These are phyloP conservation scores for Gopherus flavomarginatus DNA, from an alignment of 2,113 vertebrate species.

Conservation along the genomic window DNA sequence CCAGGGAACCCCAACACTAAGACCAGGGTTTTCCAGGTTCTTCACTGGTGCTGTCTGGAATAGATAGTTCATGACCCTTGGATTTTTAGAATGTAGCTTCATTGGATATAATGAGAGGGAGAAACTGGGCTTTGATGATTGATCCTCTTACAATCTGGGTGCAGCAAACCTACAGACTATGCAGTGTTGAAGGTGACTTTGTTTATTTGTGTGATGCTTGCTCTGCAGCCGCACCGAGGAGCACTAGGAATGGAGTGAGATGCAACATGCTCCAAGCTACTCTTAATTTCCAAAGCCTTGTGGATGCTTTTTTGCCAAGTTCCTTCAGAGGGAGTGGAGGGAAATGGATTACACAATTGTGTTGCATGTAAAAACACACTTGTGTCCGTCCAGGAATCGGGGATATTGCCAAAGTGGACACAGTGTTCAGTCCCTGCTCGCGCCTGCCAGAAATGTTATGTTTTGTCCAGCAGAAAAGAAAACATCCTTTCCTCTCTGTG, in stretches of 20 bases:
- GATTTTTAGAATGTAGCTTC: background rate
- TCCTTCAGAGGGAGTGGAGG: background rate
- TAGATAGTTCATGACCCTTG: background rate
- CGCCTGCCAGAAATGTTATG: slow-evolving; percentile 66
- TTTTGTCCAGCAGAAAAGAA: slow-evolving; percentile 77
- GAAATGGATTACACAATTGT: slow-evolving; percentile 34
- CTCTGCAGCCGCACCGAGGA: background rate
- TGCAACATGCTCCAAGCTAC: background rate
- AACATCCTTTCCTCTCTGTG: slow-evolving; percentile 57
- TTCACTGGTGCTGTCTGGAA: background rate
- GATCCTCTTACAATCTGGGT: background rate
- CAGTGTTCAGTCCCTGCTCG: slow-evolving; percentile 69
- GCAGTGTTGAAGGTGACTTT: background rate
- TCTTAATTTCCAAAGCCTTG: background rate
- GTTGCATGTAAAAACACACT: slow-evolving; percentile 67
- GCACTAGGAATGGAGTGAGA: background rate
- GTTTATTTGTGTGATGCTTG: background rate
- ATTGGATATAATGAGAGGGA: background rate
- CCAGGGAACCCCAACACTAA: background rate
- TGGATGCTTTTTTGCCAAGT: slow-evolving; percentile 28
- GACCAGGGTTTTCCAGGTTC: background rate
- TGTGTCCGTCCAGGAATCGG: slow-evolving; percentile 67
- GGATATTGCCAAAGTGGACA: slow-evolving; percentile 73
- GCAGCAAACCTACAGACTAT: slow-evolving; percentile 16
- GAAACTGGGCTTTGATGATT: background rate